phyloP scores from a whole-genome alignment of 2,888 invertebrate species.

The Hemithea aestivaria region DNA sequence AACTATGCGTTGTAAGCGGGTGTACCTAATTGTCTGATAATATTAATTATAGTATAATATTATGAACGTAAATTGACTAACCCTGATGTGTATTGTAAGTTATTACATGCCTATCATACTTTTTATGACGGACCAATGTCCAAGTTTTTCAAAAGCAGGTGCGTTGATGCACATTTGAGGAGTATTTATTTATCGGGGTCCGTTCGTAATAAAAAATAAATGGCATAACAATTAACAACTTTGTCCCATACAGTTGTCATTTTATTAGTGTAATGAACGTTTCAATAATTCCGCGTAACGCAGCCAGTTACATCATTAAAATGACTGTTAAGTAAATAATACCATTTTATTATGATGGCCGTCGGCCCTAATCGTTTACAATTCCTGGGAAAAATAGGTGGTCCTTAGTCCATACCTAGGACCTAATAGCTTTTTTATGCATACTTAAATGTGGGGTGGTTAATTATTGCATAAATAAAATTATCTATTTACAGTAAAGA shows the following conservation, averaged over 20 bases:
- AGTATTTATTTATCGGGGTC: constrained; percentile 52
- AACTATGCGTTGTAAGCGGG: no score
- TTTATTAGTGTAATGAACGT: constrained; percentile 42
- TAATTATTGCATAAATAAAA: no score
- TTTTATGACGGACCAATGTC: constrained; percentile 17
- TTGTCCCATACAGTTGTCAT: constrained; percentile 49
- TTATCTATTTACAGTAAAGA: no score
- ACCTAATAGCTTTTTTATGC: no score
- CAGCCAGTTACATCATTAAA: constrained; percentile 39
- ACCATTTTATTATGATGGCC: constrained; percentile 10
- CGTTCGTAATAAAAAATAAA: constrained; percentile 54
- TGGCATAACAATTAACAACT: constrained; percentile 61
- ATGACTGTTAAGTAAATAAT: constrained; percentile 29
- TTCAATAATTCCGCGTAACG: constrained; percentile 40
- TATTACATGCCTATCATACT: constrained; percentile 21
- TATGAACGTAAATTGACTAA: no score
- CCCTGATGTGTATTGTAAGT: constrained; percentile 2
- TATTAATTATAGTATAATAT: no score
- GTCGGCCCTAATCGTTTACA: constrained; percentile 9
- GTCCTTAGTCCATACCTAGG: constrained; percentile 14
- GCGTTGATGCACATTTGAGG: constrained; percentile 49
- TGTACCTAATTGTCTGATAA: no score
- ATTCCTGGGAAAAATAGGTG: constrained; percentile 21
- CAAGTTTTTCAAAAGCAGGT: constrained; percentile 62
- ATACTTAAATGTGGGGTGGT: no score